These are phyloP conservation scores for Buteo buteo DNA, from an alignment of 2,113 vertebrate genomes.

Conservation along the genomic window DNA sequence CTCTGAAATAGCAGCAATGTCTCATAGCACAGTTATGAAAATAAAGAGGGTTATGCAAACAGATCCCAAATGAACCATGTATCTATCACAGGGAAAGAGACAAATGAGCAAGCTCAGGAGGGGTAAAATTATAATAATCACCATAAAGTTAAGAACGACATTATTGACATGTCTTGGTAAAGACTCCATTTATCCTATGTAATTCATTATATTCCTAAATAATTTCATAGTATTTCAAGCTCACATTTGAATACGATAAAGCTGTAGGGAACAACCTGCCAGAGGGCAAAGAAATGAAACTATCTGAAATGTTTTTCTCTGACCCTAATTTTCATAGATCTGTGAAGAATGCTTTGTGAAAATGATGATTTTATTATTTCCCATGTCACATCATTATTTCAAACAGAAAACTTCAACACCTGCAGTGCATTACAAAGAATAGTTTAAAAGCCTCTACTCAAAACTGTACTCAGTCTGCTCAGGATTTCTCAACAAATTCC, in stretches of 20 bases:
- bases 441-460: not conserved
- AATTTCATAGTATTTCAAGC: not conserved
- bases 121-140: not conserved
- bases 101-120: not conserved
- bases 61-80: not conserved
- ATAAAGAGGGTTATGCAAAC: not conserved
- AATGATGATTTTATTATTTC: not conserved
- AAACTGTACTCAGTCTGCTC: not conserved
- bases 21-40: not conserved
- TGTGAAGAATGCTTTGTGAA: not conserved
- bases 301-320: not conserved
- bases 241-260: not conserved
- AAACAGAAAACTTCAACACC: not conserved
- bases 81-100: not conserved
- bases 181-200: not conserved
- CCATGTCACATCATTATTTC: not conserved
- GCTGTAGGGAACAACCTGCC: not conserved
- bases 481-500: not conserved
- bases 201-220: not conserved
- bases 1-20: not conserved
- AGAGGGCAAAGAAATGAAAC: not conserved
- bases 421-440: not conserved
- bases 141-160: not conserved
- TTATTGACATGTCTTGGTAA: not conserved
- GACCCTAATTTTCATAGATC: not conserved